Evolutionary conservation across 2,113 vertebrate species (phyloP).

Genomic region (Myiozetetes cayanensis): DNA sequence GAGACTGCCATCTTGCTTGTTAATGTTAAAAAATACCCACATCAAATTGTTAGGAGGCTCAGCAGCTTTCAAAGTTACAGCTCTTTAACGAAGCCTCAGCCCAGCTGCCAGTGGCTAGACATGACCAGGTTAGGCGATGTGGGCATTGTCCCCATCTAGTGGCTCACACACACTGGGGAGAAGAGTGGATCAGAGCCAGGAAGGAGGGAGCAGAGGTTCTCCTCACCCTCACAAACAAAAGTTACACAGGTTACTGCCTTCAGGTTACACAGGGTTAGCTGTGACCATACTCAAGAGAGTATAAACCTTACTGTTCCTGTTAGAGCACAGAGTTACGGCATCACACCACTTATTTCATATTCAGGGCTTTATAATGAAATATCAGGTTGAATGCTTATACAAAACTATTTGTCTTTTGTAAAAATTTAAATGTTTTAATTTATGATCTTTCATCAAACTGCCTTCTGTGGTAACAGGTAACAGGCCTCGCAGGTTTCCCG

Average conservation of each 20-base stretch:
- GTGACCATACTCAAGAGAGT: neutral
- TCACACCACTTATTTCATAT: neutral
- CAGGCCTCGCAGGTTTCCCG: neutral
- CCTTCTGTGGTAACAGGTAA: neutral
- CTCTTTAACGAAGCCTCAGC: neutral
- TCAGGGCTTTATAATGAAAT: neutral
- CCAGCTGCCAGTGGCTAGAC: neutral
- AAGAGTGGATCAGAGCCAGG: neutral
- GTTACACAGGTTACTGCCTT: neutral
- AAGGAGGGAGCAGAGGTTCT: neutral
- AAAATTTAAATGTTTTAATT: neutral
- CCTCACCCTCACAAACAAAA: neutral
- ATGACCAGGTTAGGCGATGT: neutral
- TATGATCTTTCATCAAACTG: neutral
- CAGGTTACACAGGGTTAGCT: neutral
- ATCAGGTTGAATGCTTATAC: neutral
- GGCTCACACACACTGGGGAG: neutral
- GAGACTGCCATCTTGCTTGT: neutral
- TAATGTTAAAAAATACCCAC: neutral
- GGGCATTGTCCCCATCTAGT: conserved; percentile 58
- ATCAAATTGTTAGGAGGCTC: neutral
- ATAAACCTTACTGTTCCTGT: neutral
- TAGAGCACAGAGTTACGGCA: neutral
- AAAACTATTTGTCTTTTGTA: neutral
- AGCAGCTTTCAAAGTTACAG: neutral